Base-by-base conservation (phyloP, 2,113 vertebrate species). In the Dunckerocampus dactyliophorus region DNA sequence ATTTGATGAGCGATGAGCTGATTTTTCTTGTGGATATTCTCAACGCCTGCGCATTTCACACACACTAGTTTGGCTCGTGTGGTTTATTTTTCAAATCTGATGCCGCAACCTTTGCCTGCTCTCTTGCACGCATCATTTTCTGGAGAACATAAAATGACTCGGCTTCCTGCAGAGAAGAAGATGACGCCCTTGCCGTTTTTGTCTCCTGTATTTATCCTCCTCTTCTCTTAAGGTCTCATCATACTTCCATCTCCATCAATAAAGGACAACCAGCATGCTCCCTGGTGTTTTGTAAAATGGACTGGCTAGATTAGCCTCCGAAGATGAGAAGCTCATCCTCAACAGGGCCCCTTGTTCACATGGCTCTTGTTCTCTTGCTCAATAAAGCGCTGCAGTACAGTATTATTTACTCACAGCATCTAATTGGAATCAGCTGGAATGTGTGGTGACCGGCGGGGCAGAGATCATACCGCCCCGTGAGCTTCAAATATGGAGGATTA, bases 371-470 rank as follows among this genome's bases (percentile, higher is more conserved):
- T 83, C 59, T 77, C 55, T 62, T 77, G n/a, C 70, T 66, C 59
- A 58, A 57, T 64, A 70, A 79, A 79, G 69, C 63, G 53, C 68
- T 63, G 67, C 65, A 54, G 65, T 73, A 63, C 67, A 67, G 21
- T 65, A 66, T 75, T 83, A 82, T 81, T 85, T 75, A 84, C 73
- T 72, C 75, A 62, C 45, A 77, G 49, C 53, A 47, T 77, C 73
- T 83, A 84, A 85, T 85, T 85, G 80, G 77, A 82, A 78, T 81
- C 76, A 75, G 84, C 73, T 81, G 81, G 81, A 75, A 72, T 79
- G 58, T 48, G 47, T 17, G 59, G 59, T 22, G 59, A 66, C 65
- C 66, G 72, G 72, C 76, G 72, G 80, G 79, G 71, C 63, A 37
- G 63, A 55, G 20, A 64, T 72, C 80, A 81, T 65, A 73, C 48